Evolutionary conservation across 2,113 vertebrate genomes (phyloP).

Genomic region (Peromyscus californicus): DNA sequence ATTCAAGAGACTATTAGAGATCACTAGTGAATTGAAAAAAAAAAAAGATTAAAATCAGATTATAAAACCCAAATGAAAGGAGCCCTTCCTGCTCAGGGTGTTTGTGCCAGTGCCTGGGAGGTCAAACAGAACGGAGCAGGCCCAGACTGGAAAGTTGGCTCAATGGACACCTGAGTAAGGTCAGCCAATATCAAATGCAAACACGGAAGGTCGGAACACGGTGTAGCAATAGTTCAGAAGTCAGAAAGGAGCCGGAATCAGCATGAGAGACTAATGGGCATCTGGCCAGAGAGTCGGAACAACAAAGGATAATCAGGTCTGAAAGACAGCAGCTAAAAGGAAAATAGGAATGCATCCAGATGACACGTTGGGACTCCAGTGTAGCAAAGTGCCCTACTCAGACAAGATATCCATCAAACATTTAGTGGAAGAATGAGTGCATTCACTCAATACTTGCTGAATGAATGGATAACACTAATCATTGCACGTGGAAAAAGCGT

Average conservation of each 20-base stretch:
- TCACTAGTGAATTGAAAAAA: neutral
- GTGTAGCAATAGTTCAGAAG: constrained; percentile 14
- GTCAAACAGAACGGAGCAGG: neutral
- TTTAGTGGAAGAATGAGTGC: neutral
- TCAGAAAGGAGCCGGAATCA: neutral
- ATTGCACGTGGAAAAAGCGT: neutral
- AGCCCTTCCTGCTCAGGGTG: neutral
- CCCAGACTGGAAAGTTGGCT: constrained; percentile 33
- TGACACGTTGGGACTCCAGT: neutral
- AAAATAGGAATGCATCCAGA: neutral
- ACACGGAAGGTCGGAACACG: neutral
- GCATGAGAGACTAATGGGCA: neutral
- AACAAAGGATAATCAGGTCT: neutral
- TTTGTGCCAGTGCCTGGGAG: neutral
- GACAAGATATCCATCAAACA: neutral
- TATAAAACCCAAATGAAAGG: neutral
- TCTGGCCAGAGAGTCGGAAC: neutral
- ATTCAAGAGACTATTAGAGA: neutral
- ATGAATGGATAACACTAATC: neutral
- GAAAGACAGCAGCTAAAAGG: neutral
- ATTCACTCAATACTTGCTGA: neutral
- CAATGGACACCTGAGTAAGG: neutral
- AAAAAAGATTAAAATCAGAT: constrained; percentile 50
- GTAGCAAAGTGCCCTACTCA: neutral
- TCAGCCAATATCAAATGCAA: neutral